Percentiles rank a stretch among this genome's conserved stretches.
These are phyloP conservation scores for Anas platyrhynchos DNA, from an alignment of 2,113 vertebrate genomes.

Conservation along the genomic window DNA sequence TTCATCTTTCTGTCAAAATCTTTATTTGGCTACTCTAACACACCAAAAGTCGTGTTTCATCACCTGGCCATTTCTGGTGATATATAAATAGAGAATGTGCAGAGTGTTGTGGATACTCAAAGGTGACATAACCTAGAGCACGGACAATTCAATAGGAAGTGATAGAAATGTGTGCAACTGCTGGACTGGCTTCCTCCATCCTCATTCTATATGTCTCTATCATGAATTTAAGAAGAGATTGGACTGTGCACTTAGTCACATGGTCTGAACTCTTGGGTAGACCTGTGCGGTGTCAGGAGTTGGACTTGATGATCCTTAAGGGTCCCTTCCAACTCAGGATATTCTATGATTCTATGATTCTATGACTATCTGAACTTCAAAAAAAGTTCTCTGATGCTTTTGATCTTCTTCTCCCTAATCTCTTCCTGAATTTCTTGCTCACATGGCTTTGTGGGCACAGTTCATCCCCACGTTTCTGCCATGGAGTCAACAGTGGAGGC, in stretches of 20 bases:
- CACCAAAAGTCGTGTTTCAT: neutral
- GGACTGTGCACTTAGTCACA: too few species aligned
- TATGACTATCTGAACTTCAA: neutral
- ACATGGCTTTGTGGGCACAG: rapidly evolving
- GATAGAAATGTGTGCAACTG: neutral
- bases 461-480: neutral
- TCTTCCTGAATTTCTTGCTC: neutral
- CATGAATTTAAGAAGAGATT: too few species aligned
- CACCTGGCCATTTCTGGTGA: rapidly evolving
- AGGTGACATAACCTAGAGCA: rapidly evolving
- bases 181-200: neutral
- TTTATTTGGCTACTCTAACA: neutral
- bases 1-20: neutral
- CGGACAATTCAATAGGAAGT: neutral
- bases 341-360: too few species aligned
- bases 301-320: too few species aligned
- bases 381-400: neutral
- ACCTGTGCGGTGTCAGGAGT: too few species aligned
- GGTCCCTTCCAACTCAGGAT: too few species aligned
- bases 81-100: neutral
- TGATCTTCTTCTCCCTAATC: neutral
- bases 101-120: neutral
- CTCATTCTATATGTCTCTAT: neutral
- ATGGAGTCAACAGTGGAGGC: neutral
- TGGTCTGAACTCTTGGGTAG: too few species aligned